These are phyloP conservation scores for Arge pagana DNA, from an alignment of 2,888 invertebrate genomes.

Conservation along the genomic window DNA sequence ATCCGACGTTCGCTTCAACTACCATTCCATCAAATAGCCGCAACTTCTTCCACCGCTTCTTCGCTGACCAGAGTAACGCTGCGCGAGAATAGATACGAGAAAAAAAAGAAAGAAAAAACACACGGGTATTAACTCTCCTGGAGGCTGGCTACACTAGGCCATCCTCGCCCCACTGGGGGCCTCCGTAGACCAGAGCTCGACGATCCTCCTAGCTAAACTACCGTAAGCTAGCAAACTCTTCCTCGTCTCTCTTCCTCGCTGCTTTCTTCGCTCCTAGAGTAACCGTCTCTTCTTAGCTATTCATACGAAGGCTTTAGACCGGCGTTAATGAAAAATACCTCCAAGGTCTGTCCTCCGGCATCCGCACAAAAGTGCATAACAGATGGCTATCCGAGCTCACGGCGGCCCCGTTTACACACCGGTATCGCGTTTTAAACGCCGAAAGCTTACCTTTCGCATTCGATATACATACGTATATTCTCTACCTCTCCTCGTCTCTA, in stretches of 20 bases:
- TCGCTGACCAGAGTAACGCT: too few species aligned
- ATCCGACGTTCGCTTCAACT: too few species aligned
- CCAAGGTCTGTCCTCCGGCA: conserved; percentile 32
- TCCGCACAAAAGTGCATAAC: conserved; percentile 56
- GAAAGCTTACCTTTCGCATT: too few species aligned
- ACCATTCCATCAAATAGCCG: too few species aligned
- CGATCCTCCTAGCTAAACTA: too few species aligned
- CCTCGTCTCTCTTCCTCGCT: background rate
- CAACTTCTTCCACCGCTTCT: too few species aligned
- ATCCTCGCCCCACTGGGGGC: too few species aligned
- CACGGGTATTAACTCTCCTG: background rate
- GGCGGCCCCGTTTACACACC: conserved; percentile 3
- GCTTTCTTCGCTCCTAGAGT: too few species aligned
- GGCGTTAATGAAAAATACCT: conserved; percentile 55
- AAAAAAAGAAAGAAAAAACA: background rate
- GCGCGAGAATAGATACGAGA: background rate
- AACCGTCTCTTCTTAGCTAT: conserved; percentile 33
- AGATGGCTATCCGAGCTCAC: conserved; percentile 52
- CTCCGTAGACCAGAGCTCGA: background rate
- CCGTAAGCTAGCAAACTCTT: background rate
- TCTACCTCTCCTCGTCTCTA: too few species aligned
- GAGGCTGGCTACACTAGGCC: background rate
- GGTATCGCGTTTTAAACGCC: conserved; percentile 16
- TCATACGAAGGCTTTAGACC: conserved; percentile 50
- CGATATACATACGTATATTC: too few species aligned